phyloP scores from a whole-genome alignment of 2,113 vertebrate genomes.

The Rallus limicola region DNA sequence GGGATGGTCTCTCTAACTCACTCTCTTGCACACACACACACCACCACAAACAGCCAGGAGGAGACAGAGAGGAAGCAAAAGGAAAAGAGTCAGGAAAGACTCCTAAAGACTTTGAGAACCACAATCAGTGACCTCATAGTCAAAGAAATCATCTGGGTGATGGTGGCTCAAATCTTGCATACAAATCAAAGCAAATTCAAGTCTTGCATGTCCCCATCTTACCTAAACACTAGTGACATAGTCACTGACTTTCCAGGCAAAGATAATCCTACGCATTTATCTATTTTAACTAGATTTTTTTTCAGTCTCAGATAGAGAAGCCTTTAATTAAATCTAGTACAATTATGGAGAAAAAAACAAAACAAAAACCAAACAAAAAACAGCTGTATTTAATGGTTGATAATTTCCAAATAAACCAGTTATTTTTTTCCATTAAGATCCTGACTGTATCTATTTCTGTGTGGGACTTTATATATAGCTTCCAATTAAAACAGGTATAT shows the following conservation, averaged over 20 bases:
- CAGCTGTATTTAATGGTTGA: neutral
- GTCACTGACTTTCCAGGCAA: neutral
- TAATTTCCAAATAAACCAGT: neutral
- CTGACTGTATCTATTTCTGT: neutral
- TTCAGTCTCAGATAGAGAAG: neutral
- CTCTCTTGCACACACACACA: neutral
- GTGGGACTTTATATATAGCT: neutral
- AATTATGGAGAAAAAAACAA: too few relatives aligned
- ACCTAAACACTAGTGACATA: neutral
- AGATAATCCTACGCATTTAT: neutral
- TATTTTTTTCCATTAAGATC: neutral
- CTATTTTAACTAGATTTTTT: neutral
- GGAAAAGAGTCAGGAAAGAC: neutral
- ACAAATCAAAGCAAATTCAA: neutral
- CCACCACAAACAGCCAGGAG: neutral
- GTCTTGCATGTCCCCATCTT: neutral
- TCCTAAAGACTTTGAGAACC: neutral
- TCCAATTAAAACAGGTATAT: neutral
- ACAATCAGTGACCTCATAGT: neutral
- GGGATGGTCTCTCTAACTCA: neutral
- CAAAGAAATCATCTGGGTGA: rapidly evolving
- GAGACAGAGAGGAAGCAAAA: neutral
- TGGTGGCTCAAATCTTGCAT: neutral
- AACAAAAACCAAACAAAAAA: too few relatives aligned
- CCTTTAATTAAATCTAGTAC: neutral